These are phyloP conservation scores for Acronicta aceris DNA, from an alignment of 2,888 invertebrate genomes.

Conservation along the genomic window DNA sequence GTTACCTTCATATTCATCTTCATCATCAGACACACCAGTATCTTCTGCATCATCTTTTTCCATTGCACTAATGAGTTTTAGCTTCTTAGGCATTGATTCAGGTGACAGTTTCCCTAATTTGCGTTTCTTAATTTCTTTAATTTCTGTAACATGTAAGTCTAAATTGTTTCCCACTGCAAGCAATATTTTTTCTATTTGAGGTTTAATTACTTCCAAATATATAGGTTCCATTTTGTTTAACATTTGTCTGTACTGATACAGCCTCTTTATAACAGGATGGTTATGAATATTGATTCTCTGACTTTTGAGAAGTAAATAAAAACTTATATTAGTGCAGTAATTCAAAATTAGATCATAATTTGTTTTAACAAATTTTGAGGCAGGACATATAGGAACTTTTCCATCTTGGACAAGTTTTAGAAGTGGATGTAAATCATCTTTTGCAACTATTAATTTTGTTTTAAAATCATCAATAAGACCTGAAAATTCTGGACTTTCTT, in stretches of 20 bases:
- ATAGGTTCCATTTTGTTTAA: slow-evolving; percentile 92
- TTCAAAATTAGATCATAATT: slow-evolving; percentile 92
- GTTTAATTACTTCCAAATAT: slow-evolving; percentile 91
- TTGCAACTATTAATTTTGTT: slow-evolving; percentile 91
- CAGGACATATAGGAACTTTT: slow-evolving; percentile 90
- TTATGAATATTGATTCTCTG: slow-evolving; percentile 92
- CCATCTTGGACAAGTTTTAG: slow-evolving; percentile 90
- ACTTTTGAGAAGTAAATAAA: slow-evolving; percentile 95
- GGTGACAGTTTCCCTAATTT: slow-evolving; percentile 67
- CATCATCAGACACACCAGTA: slow-evolving; percentile 82
- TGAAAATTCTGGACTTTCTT: slow-evolving; percentile 96
- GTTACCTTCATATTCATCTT: slow-evolving; percentile 80
- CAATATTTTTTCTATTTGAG: slow-evolving; percentile 91
- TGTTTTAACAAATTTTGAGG: slow-evolving; percentile 92
- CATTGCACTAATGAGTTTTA: slow-evolving; percentile 78
- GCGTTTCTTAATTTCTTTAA: slow-evolving; percentile 71
- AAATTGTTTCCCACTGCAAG: slow-evolving; percentile 85
- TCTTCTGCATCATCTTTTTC: slow-evolving; percentile 83
- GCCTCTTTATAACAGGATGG: slow-evolving; percentile 96
- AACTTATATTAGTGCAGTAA: slow-evolving; percentile 95
- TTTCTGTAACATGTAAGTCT: slow-evolving; percentile 68
- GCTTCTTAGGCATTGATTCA: slow-evolving; percentile 75
- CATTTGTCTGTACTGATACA: slow-evolving; percentile 94
- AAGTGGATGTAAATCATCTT: slow-evolving; percentile 91
- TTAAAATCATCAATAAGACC: slow-evolving; percentile 94